Percentiles rank a stretch among this genome's conserved stretches.
phyloP scores from a whole-genome alignment of 2,888 invertebrate species.

The Cancer borealis region DNA sequence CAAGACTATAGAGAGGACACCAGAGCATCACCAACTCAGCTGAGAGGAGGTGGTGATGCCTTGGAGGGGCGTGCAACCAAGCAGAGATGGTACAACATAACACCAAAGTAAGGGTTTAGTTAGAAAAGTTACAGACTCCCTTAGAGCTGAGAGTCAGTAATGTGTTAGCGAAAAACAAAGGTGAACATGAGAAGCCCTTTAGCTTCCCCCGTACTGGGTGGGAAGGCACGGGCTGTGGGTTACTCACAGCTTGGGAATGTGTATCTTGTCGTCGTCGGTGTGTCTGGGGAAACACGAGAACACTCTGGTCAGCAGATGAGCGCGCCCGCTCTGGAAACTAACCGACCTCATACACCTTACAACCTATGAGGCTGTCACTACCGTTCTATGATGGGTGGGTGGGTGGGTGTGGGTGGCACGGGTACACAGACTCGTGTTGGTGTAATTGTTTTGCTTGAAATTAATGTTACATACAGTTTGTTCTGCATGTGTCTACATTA shows the following conservation, averaged over 20 bases:
- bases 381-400: slow-evolving; percentile 22
- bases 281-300: slow-evolving; percentile 86
- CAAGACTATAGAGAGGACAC: neutral
- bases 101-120: neutral
- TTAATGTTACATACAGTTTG: neutral
- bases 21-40: neutral
- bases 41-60: neutral
- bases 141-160: neutral
- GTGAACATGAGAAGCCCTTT: neutral
- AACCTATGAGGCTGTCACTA: slow-evolving; percentile 25
- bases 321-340: slow-evolving; percentile 52
- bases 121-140: neutral
- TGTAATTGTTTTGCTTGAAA: neutral
- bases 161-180: neutral
- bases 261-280: slow-evolving; percentile 95
- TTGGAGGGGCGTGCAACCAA: neutral
- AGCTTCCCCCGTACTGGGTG: neutral
- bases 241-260: slow-evolving; percentile 98
- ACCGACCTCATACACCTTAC: slow-evolving; percentile 27
- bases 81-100: neutral
- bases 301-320: slow-evolving; percentile 62
- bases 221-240: neutral
- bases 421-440: slow-evolving; percentile 4
- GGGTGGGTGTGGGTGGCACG: slow-evolving; percentile 48
- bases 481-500: neutral